Percentiles rank a stretch among this genome's conserved stretches.
phyloP scores from a whole-genome alignment of 1,140 invertebrate species.

The Asobara japonica region DNA sequence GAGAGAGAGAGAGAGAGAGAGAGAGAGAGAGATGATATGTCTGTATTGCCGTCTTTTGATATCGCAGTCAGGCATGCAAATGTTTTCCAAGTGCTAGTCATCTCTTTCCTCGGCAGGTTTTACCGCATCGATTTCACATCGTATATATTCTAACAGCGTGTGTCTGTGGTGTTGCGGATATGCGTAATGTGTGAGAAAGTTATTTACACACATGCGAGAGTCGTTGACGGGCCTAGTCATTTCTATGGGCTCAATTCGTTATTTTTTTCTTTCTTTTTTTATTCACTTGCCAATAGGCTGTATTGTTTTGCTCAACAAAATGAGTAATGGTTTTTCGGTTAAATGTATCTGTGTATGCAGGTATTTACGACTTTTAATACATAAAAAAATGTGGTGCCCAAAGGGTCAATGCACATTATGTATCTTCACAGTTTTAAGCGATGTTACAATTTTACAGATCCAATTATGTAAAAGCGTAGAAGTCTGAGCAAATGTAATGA shows the following conservation, averaged over 20 bases:
- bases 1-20: slow-evolving; percentile 6
- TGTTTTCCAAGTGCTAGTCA: slow-evolving; percentile 27
- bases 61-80: slow-evolving; percentile 50
- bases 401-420: too few species aligned
- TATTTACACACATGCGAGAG: slow-evolving; percentile 20
- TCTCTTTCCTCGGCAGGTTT: slow-evolving; percentile 2
- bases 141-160: background rate
- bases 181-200: slow-evolving; percentile 10
- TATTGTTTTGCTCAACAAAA: background rate
- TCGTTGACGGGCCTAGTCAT: background rate
- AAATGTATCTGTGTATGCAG: too few species aligned
- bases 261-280: background rate
- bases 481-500: too few species aligned
- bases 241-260: background rate
- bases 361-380: too few species aligned
- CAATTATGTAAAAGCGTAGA: too few species aligned
- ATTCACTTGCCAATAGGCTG: too few species aligned
- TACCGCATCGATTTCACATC: slow-evolving; percentile 15
- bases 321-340: too few species aligned
- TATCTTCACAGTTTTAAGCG: too few species aligned
- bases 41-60: slow-evolving; percentile 39
- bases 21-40: slow-evolving; percentile 42
- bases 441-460: too few species aligned
- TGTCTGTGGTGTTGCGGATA: background rate
- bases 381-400: too few species aligned